Base-by-base conservation (phyloP, 2,888 invertebrate genomes). In the Hirtodrosophila cameraria region DNA sequence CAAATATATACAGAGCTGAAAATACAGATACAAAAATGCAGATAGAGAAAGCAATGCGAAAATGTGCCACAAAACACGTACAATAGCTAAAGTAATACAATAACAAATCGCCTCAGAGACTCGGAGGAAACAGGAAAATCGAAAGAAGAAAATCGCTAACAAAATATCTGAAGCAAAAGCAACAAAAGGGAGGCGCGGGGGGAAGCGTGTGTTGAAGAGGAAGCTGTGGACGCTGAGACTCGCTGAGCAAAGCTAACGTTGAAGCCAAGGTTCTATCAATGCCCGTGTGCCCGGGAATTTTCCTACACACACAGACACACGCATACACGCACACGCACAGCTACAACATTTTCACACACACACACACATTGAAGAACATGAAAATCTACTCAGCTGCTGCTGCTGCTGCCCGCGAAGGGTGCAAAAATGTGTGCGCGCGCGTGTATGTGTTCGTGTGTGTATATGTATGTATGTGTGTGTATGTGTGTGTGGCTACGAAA, bases 331-430 rank as follows among this genome's bases (percentile, higher is more conserved):
- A 57, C 38, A 39, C 38, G 16, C 46, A 20, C 48, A 33, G n/a
- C n/a, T n/a, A n/a, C n/a, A n/a, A n/a, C n/a, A n/a, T n/a, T n/a
- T n/a, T n/a, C 38, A 43, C 50, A 28, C 39, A 16, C 30, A 55
- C 46, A 49, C 36, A 49, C 38, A 58, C 36, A 68, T 27, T 45
- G 43, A 36, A 55, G 31, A 75, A 84, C 83, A 85, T 74, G 85
- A 72, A 85, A 85, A 80, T 82, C 69, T 85, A 85, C 86, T 82
- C 80, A 82, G 66, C 55, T 35, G 71, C 50, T 45, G 50, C 13
- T 38, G 35, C 33, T 52, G 43, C 28, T 42, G 46, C 7, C 6
- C 49, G 53, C 73, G 53, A 58, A 53, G 71, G 58, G 49, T 49
- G 68, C 59, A 58, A 36, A 70, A 61, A 43, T 53, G 11, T 62